These are phyloP conservation scores for Tetranychus truncatus DNA, from an alignment of 2,888 invertebrate species.

Conservation along the genomic window DNA sequence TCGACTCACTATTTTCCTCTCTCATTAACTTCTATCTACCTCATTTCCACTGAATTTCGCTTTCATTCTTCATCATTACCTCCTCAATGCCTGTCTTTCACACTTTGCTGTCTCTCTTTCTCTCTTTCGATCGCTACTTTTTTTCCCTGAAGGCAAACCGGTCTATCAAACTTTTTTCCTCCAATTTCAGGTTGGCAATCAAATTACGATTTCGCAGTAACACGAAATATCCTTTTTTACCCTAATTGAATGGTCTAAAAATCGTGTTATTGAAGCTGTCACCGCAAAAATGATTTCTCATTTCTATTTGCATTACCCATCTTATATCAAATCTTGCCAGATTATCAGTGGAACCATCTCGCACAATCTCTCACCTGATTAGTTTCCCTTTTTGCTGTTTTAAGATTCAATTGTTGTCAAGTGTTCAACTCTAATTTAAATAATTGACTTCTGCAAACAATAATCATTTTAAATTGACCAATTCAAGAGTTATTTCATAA, in stretches of 20 bases:
- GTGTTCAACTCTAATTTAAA: too few relatives aligned
- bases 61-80: too few relatives aligned
- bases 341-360: too few relatives aligned
- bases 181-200: not conserved
- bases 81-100: not conserved
- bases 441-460: too few relatives aligned
- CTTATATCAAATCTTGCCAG: too few relatives aligned
- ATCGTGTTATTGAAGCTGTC: not conserved
- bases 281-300: not conserved
- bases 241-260: not conserved
- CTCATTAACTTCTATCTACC: constrained; percentile 2
- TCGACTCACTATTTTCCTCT: constrained; percentile 16
- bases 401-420: too few relatives aligned
- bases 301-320: too few relatives aligned
- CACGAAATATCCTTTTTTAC: not conserved
- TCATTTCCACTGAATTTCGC: not conserved
- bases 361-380: too few relatives aligned
- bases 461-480: too few relatives aligned
- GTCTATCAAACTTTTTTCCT: not conserved
- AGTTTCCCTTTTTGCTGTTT: too few relatives aligned
- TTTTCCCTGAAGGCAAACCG: not conserved
- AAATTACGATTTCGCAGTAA: not conserved
- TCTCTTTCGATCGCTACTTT: not conserved
- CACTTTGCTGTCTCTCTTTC: not conserved
- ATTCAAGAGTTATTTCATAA: too few relatives aligned